Evolutionary conservation across 1,140 invertebrate species (phyloP), one percentile per base, ranked within the genome.

Genomic region (Mizuhopecten yessoensis): DNA sequence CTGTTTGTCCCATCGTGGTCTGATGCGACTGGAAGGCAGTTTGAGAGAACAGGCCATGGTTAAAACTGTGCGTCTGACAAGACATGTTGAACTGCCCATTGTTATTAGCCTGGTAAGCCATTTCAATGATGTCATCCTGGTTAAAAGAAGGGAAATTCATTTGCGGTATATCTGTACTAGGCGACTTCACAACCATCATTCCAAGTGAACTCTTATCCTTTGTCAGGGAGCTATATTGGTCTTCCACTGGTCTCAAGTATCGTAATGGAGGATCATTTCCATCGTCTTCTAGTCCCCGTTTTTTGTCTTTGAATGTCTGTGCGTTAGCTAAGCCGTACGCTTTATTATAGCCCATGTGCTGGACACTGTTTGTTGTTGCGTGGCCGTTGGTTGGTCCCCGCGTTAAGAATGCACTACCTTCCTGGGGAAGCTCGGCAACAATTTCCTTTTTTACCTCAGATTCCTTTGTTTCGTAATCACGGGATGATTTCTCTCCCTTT

Each of bases 321-420:
- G 57, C 57, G 11, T 75, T 75, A 0, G 15, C 9, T n/a, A n/a
- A 29, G 11, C 57, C 57, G n/a, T 75, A 75, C 0, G 23, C 57
- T 75, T 75, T 75, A n/a, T 75, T 75, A n/a, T 75, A 75, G 57
- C 57, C 57, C 23, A 75, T 75, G 57, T 75, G 57, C 29, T 75
- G 57, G 23, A 75, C 11, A 11, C 23, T 75, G 57, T 75, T 75
- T 75, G 57, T 75, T 75, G 57, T 75, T 29, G 57, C 23, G n/a
- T 17, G 57, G n/a, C 57, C 57, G 29, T 75, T 23, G 11, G 57
- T 75, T n/a, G 57, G 57, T 29, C 57, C 57, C 29, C 57, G 57
- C 17, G 1, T n/a, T 29, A 75, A 75, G 9, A 75, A 75, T 7
- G 57, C 57, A 75, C 57, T 75, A n/a, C 29, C 29, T n/a, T 75